phyloP scores from a whole-genome alignment of 2,113 vertebrate genomes.

The Mungos mungo region DNA sequence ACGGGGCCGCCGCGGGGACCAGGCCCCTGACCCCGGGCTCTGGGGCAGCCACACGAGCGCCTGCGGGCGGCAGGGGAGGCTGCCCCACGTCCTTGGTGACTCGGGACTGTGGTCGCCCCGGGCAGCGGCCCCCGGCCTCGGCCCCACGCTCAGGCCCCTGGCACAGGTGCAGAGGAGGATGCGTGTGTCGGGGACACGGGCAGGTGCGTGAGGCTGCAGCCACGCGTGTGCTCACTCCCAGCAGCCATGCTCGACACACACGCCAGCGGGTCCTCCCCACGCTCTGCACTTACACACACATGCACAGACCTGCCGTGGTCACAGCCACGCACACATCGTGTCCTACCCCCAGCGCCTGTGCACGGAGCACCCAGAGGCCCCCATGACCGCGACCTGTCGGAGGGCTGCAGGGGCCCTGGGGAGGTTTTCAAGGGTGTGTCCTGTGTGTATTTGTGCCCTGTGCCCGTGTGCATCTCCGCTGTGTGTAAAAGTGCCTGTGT shows the following conservation, averaged over 20 bases:
- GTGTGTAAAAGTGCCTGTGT: too few relatives aligned
- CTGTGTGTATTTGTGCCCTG: fast-evolving
- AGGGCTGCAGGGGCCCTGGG: background rate
- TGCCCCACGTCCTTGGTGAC: fast-evolving
- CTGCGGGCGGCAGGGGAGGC: background rate
- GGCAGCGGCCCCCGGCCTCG: fast-evolving
- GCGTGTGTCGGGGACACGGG: fast-evolving
- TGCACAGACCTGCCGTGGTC: background rate
- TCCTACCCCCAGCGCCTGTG: background rate
- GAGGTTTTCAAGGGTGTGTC: background rate
- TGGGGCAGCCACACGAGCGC: background rate
- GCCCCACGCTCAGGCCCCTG: fast-evolving
- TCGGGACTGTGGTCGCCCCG: fast-evolving
- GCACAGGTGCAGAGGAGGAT: background rate
- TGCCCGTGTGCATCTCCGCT: background rate
- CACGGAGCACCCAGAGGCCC: background rate
- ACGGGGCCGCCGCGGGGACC: background rate
- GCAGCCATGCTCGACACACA: fast-evolving
- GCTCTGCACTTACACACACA: fast-evolving
- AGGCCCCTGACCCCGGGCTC: background rate
- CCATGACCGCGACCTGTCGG: background rate
- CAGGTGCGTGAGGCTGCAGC: background rate
- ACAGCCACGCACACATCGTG: fast-evolving
- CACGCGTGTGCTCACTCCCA: fast-evolving
- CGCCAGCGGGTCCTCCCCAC: fast-evolving